Evolutionary conservation across 2,797 vertebrate species (phyloP), one percentile per base, ranked within the genome.

Genomic region (Lutjanus campechanus): DNA sequence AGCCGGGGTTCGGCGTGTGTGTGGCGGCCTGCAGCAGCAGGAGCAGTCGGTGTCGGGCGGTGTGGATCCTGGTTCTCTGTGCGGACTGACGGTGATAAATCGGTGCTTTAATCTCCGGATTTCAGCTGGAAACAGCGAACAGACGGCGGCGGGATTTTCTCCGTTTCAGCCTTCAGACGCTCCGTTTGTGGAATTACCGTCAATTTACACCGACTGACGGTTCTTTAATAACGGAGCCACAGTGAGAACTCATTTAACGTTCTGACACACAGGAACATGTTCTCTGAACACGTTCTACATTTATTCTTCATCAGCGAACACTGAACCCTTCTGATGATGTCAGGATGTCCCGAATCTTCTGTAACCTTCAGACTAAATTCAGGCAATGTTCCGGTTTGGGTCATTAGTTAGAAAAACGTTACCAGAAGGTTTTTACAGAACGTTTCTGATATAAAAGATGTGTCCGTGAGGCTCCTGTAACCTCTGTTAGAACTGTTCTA

Each of bases 41-140:
- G 1, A 29, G 65, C 50, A 5, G 46, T 15, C 69, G 76, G 12
- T 70, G 50, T 43, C 12, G 15, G 53, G 1, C 6, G 22, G 46
- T 1, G 4, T 11, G 73, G 0, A 47, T 58, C 29, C 29, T 7
- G 15, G 49, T 0, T 56, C 4, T 17, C 44, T 73, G 59, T 13
- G 65, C 3, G 22, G 65, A 53, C 17, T 12, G 58, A 69, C 76
- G 56, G 63, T 0, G 69, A 20, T 72, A 8, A 77, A 74, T 72
- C 78, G 60, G 73, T 36, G 78, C 87, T 19, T 63, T 89, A 85
- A 91, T 89, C 88, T 87, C 44, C 55, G 76, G 89, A 74, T 90
- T 80, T 71, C 9, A 56, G 16, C 49, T 8, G 53, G 70, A 78
- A 69, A 8, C 66, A 6, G 56, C 50, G 53, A 61, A 56, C 73